These are phyloP conservation scores for Hermaeophaga mercurialis DNA, from an alignment of 2,888 invertebrate genomes.

Conservation along the genomic window DNA sequence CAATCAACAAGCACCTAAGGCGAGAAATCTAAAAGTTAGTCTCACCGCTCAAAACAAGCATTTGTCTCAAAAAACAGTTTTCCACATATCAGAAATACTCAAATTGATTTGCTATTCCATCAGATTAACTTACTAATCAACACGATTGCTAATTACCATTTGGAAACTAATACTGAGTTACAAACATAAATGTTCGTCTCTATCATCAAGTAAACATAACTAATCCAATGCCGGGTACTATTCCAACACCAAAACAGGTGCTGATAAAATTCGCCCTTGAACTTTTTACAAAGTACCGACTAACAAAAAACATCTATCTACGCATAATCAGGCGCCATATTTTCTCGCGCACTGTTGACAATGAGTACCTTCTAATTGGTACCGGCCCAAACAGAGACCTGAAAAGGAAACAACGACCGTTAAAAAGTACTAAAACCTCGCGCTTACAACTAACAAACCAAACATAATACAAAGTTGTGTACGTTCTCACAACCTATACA, in stretches of 20 bases:
- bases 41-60: no score
- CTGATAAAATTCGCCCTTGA: slow-evolving; percentile 7
- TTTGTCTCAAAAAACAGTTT: no score
- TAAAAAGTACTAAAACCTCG: not conserved
- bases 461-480: slow-evolving; percentile 10
- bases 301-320: not conserved
- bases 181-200: no score
- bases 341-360: slow-evolving; percentile 13
- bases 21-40: no score
- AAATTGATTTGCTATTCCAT: no score
- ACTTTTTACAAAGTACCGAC: slow-evolving; percentile 9
- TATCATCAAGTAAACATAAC: no score
- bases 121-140: no score
- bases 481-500: slow-evolving; percentile 17
- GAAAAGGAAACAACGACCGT: slow-evolving; percentile 4
- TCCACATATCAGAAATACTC: no score
- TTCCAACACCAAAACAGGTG: not conserved
- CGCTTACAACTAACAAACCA: slow-evolving; percentile 8
- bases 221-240: not conserved
- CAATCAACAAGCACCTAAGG: no score
- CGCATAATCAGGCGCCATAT: slow-evolving; percentile 6
- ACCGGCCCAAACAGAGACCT: slow-evolving; percentile 13
- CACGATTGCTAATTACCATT: no score
- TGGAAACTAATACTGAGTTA: no score
- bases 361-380: slow-evolving; percentile 11